Base-by-base conservation (phyloP, 92 coral and sea anemone species). In the Porites lobata region DNA sequence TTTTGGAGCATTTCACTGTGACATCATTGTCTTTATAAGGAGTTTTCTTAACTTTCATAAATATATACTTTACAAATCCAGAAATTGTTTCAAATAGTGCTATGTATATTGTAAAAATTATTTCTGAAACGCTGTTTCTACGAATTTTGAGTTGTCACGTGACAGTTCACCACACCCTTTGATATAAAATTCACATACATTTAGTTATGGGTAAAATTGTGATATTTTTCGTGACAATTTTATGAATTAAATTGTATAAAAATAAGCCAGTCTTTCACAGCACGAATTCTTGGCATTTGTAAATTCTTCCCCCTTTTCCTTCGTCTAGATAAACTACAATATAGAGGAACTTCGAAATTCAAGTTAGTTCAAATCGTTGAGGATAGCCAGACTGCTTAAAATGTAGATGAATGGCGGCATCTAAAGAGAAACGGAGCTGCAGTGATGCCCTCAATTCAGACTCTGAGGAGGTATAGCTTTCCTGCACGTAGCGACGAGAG, bases 371-470 rank as follows among this genome's bases (percentile, higher is more conserved):
- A 61, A 12, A 12, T 61, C 65, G 65, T 61, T n/a, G 65, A 61
- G 65, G 65, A 61, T 17, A 61, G 65, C 65, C 17, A 13, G 65
- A 61, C 65, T 61, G 17, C 65, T 13, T 61, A 61, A 61, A 11
- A 17, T 29, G 21, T 61, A 61, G 6, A 13, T 17, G 18, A 2
- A 61, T 61, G 65, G n/a, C 65, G 65, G 21, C 65, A 17, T 61
- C 65, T 61, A 12, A n/a, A 61, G 9, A 47, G 58, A 75, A 75
- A 32, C 22, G 80, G 65, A 75, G 63, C 26, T 52, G 80, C 20
- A 26, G 63, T 32, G 65, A 61, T 61, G 50, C 80, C 51, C 63
- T 47, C 63, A 63, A 32, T 21, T 9, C 43, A 43, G 65, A n/a
- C 6, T 17, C 65, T 61, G 65, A 5, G 65, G 63, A 75, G 32